Conservation (phyloP, 1,140 invertebrate genomes). For the Drosophila busckii region DNA sequence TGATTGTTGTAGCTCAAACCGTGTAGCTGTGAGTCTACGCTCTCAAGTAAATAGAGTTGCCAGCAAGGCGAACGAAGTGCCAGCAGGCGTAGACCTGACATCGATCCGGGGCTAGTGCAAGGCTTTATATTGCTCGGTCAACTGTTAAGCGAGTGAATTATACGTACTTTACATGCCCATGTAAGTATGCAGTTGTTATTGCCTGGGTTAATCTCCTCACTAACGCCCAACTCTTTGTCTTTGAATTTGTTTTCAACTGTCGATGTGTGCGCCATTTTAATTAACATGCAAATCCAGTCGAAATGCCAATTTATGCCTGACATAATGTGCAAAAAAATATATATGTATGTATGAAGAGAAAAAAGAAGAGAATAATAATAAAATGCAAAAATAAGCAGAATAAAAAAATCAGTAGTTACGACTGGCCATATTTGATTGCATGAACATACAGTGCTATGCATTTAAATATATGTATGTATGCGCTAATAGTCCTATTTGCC, state of each 20-base stretch:
- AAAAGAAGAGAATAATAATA: constrained; percentile 29
- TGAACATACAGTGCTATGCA: constrained; percentile 16
- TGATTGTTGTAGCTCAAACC: constrained; percentile 39
- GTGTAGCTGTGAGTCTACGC: constrained; percentile 28
- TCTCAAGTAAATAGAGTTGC: constrained; percentile 76
- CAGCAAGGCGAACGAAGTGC: constrained; percentile 61
- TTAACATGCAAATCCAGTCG: constrained; percentile 76
- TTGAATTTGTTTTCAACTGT: constrained; percentile 72
- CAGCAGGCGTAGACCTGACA: constrained; percentile 44
- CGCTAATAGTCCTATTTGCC: constrained; percentile 6
- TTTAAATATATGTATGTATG: constrained; percentile 15
- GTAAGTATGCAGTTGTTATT: background rate
- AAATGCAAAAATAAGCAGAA: background rate
- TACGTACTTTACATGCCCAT: background rate
- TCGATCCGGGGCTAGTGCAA: constrained; percentile 45
- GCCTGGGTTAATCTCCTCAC: constrained; percentile 54
- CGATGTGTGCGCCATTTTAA: constrained; percentile 70
- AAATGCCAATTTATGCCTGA: constrained; percentile 76
- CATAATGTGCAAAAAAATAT: constrained; percentile 64
- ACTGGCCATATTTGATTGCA: background rate
- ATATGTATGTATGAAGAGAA: too few species aligned
- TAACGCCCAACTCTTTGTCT: too few species aligned
- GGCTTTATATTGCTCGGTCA: constrained; percentile 48
- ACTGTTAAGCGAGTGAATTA: constrained; percentile 33
- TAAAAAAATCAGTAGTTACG: background rate